These are phyloP conservation scores for Seriola rivoliana DNA, from an alignment of 2,113 vertebrate genomes.

Conservation along the genomic window DNA sequence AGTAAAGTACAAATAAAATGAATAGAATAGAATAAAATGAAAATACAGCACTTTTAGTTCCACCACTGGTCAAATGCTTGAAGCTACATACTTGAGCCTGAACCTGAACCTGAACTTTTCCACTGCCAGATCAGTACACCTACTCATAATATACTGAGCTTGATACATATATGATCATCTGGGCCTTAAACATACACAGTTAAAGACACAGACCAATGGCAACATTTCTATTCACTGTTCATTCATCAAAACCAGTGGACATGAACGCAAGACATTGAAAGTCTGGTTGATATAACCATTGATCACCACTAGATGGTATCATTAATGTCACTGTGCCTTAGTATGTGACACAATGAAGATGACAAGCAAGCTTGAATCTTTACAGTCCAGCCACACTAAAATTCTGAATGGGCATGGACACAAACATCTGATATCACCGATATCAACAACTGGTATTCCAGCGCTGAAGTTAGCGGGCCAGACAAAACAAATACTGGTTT, in stretches of 20 bases:
- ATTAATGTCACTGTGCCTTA: constrained; percentile 20
- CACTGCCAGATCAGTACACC: neutral
- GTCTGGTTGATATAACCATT: constrained; percentile 20
- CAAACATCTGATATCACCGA: constrained; percentile 17
- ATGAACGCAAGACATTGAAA: neutral
- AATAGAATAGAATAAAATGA: neutral
- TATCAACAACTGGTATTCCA: constrained; percentile 6
- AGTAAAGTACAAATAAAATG: neutral
- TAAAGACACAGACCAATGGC: neutral
- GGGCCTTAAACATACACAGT: neutral
- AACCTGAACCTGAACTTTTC: neutral
- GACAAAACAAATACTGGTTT: constrained; percentile 43
- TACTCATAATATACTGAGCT: neutral
- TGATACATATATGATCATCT: neutral
- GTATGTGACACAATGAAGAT: constrained; percentile 21
- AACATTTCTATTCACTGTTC: neutral
- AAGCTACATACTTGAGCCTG: neutral
- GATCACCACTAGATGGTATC: constrained; percentile 74
- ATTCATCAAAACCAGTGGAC: constrained; percentile 5
- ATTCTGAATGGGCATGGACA: neutral
- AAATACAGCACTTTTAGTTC: neutral
- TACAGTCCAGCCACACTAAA: constrained; percentile 4
- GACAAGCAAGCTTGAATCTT: neutral
- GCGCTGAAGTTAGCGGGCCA: constrained; percentile 11
- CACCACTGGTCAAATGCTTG: neutral